Evolutionary conservation across 2,113 vertebrate genomes (phyloP).

Genomic region (Trachemys scripta): DNA sequence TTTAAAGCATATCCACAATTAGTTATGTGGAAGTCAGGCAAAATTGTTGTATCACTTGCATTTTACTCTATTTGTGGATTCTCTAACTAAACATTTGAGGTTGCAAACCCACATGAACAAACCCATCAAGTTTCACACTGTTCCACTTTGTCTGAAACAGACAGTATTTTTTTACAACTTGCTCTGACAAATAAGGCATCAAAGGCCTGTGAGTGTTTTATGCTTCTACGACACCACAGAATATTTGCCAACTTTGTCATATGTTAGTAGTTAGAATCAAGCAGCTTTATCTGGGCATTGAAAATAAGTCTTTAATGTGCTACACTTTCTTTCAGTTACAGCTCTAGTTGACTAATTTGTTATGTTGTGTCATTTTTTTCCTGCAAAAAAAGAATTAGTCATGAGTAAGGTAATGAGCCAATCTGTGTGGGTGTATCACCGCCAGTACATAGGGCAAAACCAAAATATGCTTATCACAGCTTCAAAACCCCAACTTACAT

Average conservation of each 20-base stretch:
- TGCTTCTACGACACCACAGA: constrained; percentile 27
- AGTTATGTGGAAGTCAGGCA: not conserved
- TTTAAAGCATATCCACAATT: not conserved
- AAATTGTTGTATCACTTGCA: not conserved
- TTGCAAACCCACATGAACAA: not conserved
- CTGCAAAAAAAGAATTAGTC: constrained; percentile 46
- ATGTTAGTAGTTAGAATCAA: constrained; percentile 30
- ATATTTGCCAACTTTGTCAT: constrained; percentile 50
- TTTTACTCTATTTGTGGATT: constrained; percentile 4
- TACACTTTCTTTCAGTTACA: constrained; percentile 26
- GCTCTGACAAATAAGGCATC: constrained; percentile 3
- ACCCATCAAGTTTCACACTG: not conserved
- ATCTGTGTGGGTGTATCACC: constrained; percentile 35
- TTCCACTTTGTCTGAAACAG: constrained; percentile 20
- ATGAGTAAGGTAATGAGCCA: constrained; percentile 34
- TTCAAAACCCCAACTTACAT: constrained; percentile 26
- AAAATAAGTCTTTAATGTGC: constrained; percentile 50
- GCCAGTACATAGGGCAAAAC: constrained; percentile 38
- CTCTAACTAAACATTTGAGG: not conserved
- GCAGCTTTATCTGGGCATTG: constrained; percentile 42
- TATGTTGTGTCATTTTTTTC: constrained; percentile 32
- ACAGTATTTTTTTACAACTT: constrained; percentile 31
- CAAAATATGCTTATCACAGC: constrained; percentile 53
- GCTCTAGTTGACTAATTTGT: constrained; percentile 51
- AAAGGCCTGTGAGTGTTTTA: constrained; percentile 32